Conservation (phyloP, 2,888 invertebrate genomes). For the Corythucha ciliata region DNA sequence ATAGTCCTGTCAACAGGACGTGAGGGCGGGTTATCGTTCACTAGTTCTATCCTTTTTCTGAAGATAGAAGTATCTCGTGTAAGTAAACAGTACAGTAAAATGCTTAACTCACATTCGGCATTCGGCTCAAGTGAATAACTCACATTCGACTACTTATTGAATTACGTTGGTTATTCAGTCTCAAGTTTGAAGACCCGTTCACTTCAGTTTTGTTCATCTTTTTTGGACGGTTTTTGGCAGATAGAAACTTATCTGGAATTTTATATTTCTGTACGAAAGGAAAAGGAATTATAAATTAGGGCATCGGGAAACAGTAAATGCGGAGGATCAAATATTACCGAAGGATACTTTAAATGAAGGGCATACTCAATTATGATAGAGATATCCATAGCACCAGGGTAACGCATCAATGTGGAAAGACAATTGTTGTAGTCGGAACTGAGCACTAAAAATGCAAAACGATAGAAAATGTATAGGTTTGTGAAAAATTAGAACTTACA, state of each 20-base stretch:
- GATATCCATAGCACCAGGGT: conserved; percentile 55
- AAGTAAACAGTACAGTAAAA: not conserved
- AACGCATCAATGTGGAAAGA: conserved; percentile 56
- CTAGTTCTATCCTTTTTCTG: not conserved
- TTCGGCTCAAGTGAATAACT: too few relatives aligned
- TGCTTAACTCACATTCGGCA: too few relatives aligned
- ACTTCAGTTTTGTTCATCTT: too few relatives aligned
- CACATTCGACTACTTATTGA: too few relatives aligned
- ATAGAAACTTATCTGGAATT: conserved; percentile 10
- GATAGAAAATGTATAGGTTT: not conserved
- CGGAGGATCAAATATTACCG: conserved; percentile 39
- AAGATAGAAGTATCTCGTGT: not conserved
- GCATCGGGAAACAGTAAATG: conserved; percentile 40
- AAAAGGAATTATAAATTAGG: conserved; percentile 38
- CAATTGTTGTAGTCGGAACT: conserved; percentile 55
- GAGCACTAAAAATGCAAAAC: conserved; percentile 45
- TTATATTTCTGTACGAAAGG: conserved; percentile 1
- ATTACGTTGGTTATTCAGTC: too few relatives aligned
- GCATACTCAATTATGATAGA: conserved; percentile 54
- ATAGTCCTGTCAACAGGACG: conserved; percentile 31
- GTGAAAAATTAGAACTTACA: conserved; percentile 45
- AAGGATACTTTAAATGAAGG: conserved; percentile 45
- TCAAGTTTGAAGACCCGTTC: too few relatives aligned
- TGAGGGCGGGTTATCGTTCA: not conserved
- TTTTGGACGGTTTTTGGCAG: too few relatives aligned